Conservation (phyloP, 1,140 invertebrate species). For the Littorina saxatilis region DNA sequence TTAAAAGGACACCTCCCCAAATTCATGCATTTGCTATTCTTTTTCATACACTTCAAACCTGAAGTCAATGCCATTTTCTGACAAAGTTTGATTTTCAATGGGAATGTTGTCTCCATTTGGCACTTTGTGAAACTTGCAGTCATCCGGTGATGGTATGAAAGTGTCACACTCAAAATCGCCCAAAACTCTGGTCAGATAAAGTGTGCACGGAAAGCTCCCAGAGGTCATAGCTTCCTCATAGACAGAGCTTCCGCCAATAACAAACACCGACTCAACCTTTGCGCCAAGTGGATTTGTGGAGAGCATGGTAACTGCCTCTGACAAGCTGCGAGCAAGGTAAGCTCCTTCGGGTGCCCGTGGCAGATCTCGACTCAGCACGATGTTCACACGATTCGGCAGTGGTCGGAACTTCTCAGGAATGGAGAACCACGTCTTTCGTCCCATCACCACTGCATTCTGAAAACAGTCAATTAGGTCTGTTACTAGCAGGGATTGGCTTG, state of each 20-base stretch:
- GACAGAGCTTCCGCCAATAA: conserved; percentile 89
- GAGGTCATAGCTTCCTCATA: conserved; percentile 88
- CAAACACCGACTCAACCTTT: conserved; percentile 88
- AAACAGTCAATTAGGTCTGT: neutral
- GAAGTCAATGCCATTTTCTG: conserved; percentile 64
- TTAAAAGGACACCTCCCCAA: too few relatives aligned
- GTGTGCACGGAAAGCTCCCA: conserved; percentile 80
- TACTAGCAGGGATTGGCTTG: too few relatives aligned
- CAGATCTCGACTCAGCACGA: conserved; percentile 84
- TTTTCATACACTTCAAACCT: conserved; percentile 70
- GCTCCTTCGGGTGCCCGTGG: conserved; percentile 80
- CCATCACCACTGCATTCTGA: conserved; percentile 96
- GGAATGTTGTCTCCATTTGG: conserved; percentile 55
- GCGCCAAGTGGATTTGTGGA: conserved; percentile 76
- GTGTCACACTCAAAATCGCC: conserved; percentile 90
- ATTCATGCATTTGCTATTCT: too few relatives aligned
- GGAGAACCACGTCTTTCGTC: conserved; percentile 92
- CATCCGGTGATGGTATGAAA: conserved; percentile 87
- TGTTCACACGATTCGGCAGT: conserved; percentile 86
- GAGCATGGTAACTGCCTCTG: conserved; percentile 82
- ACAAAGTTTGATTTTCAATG: conserved; percentile 40
- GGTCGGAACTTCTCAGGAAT: conserved; percentile 91
- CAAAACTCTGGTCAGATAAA: conserved; percentile 92
- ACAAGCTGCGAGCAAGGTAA: conserved; percentile 81
- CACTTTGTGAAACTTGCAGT: conserved; percentile 78